A percentile compares a stretch with the other conserved stretches of the same genome.
Conservation (phyloP, 2,888 invertebrate species). For the Bombylius major region DNA sequence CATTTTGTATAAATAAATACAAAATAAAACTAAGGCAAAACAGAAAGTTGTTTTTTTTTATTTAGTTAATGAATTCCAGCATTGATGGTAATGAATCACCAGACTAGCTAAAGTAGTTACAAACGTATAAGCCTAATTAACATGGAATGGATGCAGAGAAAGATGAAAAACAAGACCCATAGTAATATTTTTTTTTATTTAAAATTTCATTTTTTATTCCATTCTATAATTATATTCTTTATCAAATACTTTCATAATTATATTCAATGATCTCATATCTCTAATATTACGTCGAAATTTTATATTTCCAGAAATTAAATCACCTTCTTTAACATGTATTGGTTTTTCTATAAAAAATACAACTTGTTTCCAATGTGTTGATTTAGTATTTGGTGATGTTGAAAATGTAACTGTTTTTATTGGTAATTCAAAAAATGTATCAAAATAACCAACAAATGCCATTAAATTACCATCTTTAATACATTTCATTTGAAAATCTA, state of each 20-base stretch:
- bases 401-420: slow-evolving; percentile 47
- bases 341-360: slow-evolving; percentile 65
- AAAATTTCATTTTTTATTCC: slow-evolving; percentile 37
- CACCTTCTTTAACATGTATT: slow-evolving; percentile 55
- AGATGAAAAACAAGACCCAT: too few species aligned
- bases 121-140: too few species aligned
- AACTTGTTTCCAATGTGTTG: slow-evolving; percentile 79
- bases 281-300: slow-evolving; percentile 58
- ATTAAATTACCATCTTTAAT: slow-evolving; percentile 56
- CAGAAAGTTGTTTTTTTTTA: too few species aligned
- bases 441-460: slow-evolving; percentile 83
- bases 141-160: too few species aligned
- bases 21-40: too few species aligned
- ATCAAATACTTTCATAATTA: slow-evolving; percentile 52
- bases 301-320: slow-evolving; percentile 51
- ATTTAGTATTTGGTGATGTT: slow-evolving; percentile 50
- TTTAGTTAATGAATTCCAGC: too few species aligned
- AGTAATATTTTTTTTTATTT: too few species aligned
- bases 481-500: slow-evolving; percentile 54
- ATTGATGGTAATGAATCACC: too few species aligned
- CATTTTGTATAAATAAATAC: too few species aligned
- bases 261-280: slow-evolving; percentile 60
- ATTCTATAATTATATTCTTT: slow-evolving; percentile 50
- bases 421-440: slow-evolving; percentile 65
- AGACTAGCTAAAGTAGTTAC: too few species aligned